phyloP scores from a whole-genome alignment of 1,140 invertebrate genomes.

The Drosophila malerkotliana region DNA sequence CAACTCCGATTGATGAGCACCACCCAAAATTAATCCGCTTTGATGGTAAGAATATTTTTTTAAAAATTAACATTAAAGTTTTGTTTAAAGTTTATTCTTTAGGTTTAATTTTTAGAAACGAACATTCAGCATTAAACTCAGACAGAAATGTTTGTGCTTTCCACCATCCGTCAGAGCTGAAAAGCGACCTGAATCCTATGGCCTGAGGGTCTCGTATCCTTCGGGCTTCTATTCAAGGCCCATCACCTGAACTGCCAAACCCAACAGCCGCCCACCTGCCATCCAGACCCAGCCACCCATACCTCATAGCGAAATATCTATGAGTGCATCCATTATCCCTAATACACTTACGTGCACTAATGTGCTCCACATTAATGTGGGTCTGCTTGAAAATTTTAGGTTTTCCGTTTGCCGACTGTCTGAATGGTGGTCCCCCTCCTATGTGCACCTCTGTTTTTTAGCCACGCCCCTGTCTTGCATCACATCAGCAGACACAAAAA shows the following conservation, averaged over 20 bases:
- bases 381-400: constrained; percentile 67
- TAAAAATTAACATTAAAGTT: background rate
- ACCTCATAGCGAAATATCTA: constrained; percentile 66
- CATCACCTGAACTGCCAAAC: constrained; percentile 1
- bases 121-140: no score
- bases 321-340: constrained; percentile 82
- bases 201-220: constrained; percentile 11
- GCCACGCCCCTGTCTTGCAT: constrained; percentile 22
- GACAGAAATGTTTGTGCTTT: no score
- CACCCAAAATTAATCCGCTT: constrained; percentile 8
- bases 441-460: constrained; percentile 1
- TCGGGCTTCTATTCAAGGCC: constrained; percentile 22
- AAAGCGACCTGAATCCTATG: constrained; percentile 2
- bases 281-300: constrained; percentile 2
- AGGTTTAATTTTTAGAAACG: no score
- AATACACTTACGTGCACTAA: constrained; percentile 82
- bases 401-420: constrained; percentile 35
- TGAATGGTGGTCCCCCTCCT: constrained; percentile 1
- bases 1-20: constrained; percentile 43
- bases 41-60: background rate
- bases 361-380: constrained; percentile 79
- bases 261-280: background rate
- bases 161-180: no score
- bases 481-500: constrained; percentile 3
- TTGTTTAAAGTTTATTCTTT: background rate